A percentile compares a stretch with the other conserved stretches of the same genome.
These are phyloP conservation scores for Tragelaphus scriptus DNA, from an alignment of 2,113 vertebrate genomes.

Conservation along the genomic window DNA sequence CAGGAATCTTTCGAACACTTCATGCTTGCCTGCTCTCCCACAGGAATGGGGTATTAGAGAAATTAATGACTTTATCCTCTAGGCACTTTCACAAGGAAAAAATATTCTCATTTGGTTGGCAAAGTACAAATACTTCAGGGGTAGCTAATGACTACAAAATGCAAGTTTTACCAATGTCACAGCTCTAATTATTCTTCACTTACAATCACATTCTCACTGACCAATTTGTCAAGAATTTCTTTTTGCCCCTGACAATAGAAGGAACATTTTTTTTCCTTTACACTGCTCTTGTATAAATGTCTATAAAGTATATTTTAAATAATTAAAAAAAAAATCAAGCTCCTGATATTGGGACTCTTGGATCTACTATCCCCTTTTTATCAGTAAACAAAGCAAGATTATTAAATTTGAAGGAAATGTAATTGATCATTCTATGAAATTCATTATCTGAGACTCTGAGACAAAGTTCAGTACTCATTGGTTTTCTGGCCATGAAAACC, in stretches of 20 bases:
- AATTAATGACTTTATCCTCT: not conserved
- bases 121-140: not conserved
- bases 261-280: not conserved
- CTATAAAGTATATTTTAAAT: not conserved
- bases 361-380: not conserved
- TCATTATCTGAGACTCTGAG: not conserved
- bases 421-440: not conserved
- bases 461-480: not conserved
- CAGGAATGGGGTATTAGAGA: not conserved
- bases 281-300: not conserved
- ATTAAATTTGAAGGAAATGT: not conserved
- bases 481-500: not conserved
- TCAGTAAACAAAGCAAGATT: not conserved
- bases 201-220: not conserved
- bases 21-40: not conserved
- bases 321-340: not conserved
- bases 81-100: not conserved
- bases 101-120: not conserved
- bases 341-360: not conserved
- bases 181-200: not conserved
- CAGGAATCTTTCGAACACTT: not conserved
- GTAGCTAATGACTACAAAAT: not conserved
- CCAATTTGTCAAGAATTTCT: not conserved
- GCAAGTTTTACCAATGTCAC: not conserved
- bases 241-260: not conserved